Evolutionary conservation across 2,797 vertebrate genomes (phyloP), one percentile per base, ranked within the genome.

Genomic region (Sylvilagus floridanus): DNA sequence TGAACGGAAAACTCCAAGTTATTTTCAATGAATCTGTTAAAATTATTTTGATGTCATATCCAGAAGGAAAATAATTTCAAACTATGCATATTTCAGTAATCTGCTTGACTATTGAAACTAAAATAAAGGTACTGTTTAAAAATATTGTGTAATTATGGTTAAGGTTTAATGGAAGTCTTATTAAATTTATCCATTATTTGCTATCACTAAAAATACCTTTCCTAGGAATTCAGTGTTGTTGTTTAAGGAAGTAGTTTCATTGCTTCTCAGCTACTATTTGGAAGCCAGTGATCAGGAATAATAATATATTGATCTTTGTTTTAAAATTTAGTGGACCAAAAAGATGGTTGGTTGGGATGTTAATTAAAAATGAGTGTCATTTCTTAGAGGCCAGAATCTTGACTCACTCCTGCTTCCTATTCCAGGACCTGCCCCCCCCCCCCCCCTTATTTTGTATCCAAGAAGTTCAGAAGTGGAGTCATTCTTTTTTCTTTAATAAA

Each of bases 81-180:
- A 85, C 10, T 83, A 17, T 69, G 79, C 65, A 75, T 60, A 78
- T 91, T 30, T 96, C 16, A 85, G 35, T 82, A 91, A 57, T 91
- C 68, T 86, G 13, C 32, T 13, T 92, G 54, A 79, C 0, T 57
- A 71, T 91, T 68, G 90, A 90, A 90, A 94, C 62, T 32, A 93
- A 91, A 93, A 42, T 88, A 85, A 94, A 91, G 50, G 17, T 71
- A 88, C 82, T 93, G 13, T 71, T 88, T 94, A 90, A 72, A 83
- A 92, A 65, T 89, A 28, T 12, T 63, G 21, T 54, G 2, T 95
- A 84, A 85, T 95, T 93, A 68, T 57, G 21, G 68, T 65, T 26
- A 83, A 71, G 85, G 28, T 69, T 84, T 90, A 87, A 90, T 88
- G 24, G 37, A 90, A 84, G 21, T 68, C 24, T 89, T 93, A 71